A percentile compares a stretch with the other conserved stretches of the same genome.
Conservation (phyloP, 2,888 invertebrate genomes). For the Acleris emargana region DNA sequence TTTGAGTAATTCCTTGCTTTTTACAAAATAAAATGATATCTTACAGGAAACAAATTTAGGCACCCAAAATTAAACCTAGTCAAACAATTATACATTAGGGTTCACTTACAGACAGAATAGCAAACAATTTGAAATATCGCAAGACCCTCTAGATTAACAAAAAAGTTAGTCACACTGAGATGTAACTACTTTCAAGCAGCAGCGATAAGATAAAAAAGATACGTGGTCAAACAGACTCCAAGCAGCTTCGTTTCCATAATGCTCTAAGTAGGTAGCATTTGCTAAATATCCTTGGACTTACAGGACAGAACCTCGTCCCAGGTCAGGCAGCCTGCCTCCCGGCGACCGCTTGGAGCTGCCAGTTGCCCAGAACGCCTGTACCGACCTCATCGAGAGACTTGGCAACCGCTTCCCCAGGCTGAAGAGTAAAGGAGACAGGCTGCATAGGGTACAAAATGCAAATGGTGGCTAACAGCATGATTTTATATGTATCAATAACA, state of each 20-base stretch:
- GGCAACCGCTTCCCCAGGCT: conserved; percentile 75
- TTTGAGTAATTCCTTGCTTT: too few species aligned
- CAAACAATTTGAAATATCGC: too few species aligned
- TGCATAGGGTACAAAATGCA: conserved; percentile 82
- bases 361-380: conserved; percentile 53
- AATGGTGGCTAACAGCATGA: conserved; percentile 41
- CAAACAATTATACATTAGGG: too few species aligned
- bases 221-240: too few species aligned
- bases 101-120: too few species aligned
- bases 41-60: too few species aligned
- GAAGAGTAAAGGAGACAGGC: conserved; percentile 82
- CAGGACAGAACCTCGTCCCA: conserved; percentile 47
- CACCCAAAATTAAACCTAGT: too few species aligned
- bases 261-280: neutral
- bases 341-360: conserved; percentile 51
- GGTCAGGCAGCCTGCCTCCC: conserved; percentile 72
- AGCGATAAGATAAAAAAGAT: too few species aligned
- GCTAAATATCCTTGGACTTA: neutral
- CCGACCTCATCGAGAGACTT: conserved; percentile 77
- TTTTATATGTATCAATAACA: neutral
- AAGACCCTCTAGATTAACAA: too few species aligned
- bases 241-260: neutral
- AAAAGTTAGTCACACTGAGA: too few species aligned
- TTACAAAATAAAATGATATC: too few species aligned
- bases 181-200: too few species aligned